phyloP scores from a whole-genome alignment of 1,140 invertebrate species.

The Dreissena polymorpha region DNA sequence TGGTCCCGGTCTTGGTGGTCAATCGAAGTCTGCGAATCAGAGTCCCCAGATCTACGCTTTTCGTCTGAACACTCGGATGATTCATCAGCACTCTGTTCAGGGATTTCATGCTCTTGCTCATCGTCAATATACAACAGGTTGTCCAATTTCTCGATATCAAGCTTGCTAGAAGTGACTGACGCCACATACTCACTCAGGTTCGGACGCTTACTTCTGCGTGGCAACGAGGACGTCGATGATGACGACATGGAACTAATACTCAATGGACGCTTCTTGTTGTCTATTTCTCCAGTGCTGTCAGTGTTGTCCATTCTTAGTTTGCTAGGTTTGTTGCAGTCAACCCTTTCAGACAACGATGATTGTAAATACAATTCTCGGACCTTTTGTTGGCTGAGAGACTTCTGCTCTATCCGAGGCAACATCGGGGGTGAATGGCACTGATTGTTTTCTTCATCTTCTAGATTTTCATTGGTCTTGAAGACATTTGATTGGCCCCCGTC shows the following conservation, averaged over 20 bases:
- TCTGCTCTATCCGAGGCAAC: constrained; percentile 6
- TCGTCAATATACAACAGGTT: constrained; percentile 64
- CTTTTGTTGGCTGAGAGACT: constrained; percentile 33
- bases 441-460: constrained; percentile 38
- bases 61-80: constrained; percentile 54
- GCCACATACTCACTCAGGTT: constrained; percentile 58
- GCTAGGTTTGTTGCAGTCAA: constrained; percentile 13
- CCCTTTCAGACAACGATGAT: constrained; percentile 37
- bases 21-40: constrained; percentile 42
- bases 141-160: constrained; percentile 59
- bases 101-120: constrained; percentile 34
- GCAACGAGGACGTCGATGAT: constrained; percentile 85
- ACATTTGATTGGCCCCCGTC: constrained; percentile 35
- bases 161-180: constrained; percentile 27
- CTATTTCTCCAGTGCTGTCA: constrained; percentile 49
- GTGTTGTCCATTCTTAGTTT: constrained; percentile 50
- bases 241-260: constrained; percentile 91
- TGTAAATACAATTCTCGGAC: constrained; percentile 47
- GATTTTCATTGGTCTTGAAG: constrained; percentile 35
- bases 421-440: constrained; percentile 33
- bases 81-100: constrained; percentile 54
- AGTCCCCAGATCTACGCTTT: constrained; percentile 40
- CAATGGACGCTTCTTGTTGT: constrained; percentile 83
- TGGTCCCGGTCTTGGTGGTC: constrained; percentile 25
- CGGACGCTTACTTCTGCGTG: constrained; percentile 68